Base-by-base conservation (phyloP, 2,888 invertebrate genomes). In the Blera fallax region DNA sequence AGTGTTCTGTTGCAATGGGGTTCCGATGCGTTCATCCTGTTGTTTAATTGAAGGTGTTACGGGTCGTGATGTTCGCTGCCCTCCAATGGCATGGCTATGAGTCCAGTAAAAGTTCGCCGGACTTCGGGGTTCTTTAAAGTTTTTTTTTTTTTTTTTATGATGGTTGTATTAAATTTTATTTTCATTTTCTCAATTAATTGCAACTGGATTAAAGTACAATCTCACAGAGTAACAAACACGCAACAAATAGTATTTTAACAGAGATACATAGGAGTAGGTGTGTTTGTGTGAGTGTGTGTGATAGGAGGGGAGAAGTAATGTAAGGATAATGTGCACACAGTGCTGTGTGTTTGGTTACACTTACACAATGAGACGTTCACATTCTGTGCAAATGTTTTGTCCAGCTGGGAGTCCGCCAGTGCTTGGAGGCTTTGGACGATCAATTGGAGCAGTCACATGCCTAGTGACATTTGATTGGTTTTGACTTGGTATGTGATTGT, bases 361-460 rank as follows among this genome's bases (percentile, higher is more conserved):
- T 97, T 96, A 99, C 98, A 98, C 97, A 93, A 99, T 98, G 91
- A 98, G 95, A 91, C 98, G 95, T 93, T 98, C 98, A 94, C 99
- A 99, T 91, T 98, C 98, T 89, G 97, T 97, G 94, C 99, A 99
- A 93, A 98, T 96, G 93, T 97, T 98, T 93, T 97, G 97, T 90
- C 97, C 96, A 89, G 97, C 95, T 89, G 96, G 96, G 89, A 97
- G 94, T 91, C 95, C 96, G 89, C 94, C 95, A 89, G 94, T 95
- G 91, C 94, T 93, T 92, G 95, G 94, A 91, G 94, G 90, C 88
- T 94, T 94, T 89, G 95, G 94, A 88, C 94, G 92, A 90, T 94
- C 93, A 92, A 95, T 94, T 87, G 97, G 97, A 88, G 97, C 96
- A 88, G 93, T 93, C 89, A 97, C 96, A 93, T 96, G 95, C 89